Conservation (phyloP, 2,797 vertebrate genomes). For the Gymnothorax javanicus region DNA sequence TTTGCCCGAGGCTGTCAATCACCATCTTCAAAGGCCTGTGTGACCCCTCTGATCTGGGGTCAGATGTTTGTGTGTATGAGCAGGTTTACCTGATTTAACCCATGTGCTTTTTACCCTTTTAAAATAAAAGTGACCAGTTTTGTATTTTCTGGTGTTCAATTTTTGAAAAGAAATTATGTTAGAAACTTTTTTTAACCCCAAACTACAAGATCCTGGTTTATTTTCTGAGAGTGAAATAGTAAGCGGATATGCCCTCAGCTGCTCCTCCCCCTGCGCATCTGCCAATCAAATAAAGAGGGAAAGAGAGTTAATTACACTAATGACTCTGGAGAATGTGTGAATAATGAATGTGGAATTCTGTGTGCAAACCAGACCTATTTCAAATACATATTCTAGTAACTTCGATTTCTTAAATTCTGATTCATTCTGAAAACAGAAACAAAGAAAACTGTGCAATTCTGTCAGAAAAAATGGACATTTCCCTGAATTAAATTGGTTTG, state of each 20-base stretch:
- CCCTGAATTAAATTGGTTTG: neutral
- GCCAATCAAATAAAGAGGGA: neutral
- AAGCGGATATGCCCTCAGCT: neutral
- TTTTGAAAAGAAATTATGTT: too few relatives aligned
- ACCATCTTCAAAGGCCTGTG: neutral
- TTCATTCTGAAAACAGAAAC: neutral
- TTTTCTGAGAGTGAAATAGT: neutral
- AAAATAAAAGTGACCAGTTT: too few relatives aligned
- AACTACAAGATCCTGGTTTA: too few relatives aligned
- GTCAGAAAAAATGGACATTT: neutral
- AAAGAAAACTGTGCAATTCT: neutral
- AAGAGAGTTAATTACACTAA: neutral
- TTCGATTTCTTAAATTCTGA: neutral
- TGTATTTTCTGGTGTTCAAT: too few relatives aligned
- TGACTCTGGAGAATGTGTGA: neutral
- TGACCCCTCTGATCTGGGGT: neutral
- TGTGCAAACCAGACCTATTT: neutral
- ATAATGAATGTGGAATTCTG: neutral
- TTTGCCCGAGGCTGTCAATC: neutral
- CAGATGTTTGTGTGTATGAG: neutral
- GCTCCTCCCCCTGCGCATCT: too few relatives aligned
- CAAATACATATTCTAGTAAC: neutral
- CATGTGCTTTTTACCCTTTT: too few relatives aligned
- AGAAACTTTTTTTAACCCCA: too few relatives aligned
- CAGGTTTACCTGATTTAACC: neutral